Evolutionary conservation across 2,797 vertebrate genomes (phyloP).

Genomic region (Eutrigla gurnardus): DNA sequence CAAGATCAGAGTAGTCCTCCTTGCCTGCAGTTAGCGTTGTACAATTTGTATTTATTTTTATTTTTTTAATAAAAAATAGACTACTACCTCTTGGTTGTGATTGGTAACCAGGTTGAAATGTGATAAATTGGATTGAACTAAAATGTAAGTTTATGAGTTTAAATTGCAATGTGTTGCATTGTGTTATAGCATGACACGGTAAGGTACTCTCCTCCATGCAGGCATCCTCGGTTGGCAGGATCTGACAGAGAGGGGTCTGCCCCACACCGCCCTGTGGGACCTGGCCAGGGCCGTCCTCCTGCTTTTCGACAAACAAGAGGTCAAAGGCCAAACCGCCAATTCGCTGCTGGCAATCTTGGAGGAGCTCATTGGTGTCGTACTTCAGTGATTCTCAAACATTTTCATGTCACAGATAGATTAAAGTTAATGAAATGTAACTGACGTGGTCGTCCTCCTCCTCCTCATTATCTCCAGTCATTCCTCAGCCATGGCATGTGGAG

Average conservation of each 20-base stretch:
- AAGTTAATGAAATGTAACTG: background rate
- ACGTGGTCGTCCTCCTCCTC: background rate
- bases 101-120: background rate
- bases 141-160: background rate
- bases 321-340: slow-evolving; percentile 85
- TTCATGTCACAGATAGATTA: background rate
- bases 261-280: slow-evolving; percentile 84
- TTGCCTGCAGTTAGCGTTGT: background rate
- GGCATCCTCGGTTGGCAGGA: slow-evolving; percentile 88
- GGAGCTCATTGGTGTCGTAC: slow-evolving; percentile 88
- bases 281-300: slow-evolving; percentile 88
- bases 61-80: background rate
- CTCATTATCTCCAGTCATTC: slow-evolving; percentile 81
- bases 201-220: slow-evolving; percentile 61
- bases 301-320: slow-evolving; percentile 78
- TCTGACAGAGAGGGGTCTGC: slow-evolving; percentile 84
- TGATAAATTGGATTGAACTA: slow-evolving; percentile 4
- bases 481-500: slow-evolving; percentile 90
- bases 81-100: background rate
- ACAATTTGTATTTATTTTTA: background rate
- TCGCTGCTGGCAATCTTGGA: slow-evolving; percentile 89
- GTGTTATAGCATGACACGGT: background rate
- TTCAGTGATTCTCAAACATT: background rate
- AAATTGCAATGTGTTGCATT: too few species aligned
- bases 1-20: background rate